Evolutionary conservation across 2,888 invertebrate genomes (phyloP).

Genomic region (Drosophila sordidula): DNA sequence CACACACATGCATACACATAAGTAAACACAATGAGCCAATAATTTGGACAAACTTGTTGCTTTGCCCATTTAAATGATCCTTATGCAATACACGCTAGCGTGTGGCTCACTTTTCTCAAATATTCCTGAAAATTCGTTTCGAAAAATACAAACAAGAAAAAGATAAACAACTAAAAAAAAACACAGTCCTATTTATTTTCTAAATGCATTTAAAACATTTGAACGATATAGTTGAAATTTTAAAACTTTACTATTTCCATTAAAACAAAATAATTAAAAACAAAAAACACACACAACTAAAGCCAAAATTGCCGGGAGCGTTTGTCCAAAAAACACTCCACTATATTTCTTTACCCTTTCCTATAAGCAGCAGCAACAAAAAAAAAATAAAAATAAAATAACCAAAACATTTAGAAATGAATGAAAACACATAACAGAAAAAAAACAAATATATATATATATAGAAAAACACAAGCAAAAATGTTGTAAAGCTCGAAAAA

Average conservation of each 20-base stretch:
- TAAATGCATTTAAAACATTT: conserved; percentile 78
- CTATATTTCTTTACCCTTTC: conserved; percentile 72
- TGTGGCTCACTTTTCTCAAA: conserved; percentile 69
- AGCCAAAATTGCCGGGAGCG: conserved; percentile 77
- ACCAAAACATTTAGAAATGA: conserved; percentile 63
- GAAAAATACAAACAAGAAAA: conserved; percentile 30
- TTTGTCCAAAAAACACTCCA: conserved; percentile 58
- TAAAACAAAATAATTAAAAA: conserved; percentile 25
- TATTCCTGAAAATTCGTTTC: conserved; percentile 75
- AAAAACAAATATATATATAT: conserved; percentile 30
- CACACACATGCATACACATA: conserved; percentile 11
- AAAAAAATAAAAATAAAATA: conserved; percentile 40
- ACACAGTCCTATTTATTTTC: conserved; percentile 79
- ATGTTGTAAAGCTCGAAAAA: conserved; percentile 68
- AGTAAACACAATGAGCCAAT: conserved; percentile 19
- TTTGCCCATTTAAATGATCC: conserved; percentile 36
- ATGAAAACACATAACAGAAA: conserved; percentile 28
- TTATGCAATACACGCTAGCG: conserved; percentile 32
- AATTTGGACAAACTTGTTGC: conserved; percentile 36
- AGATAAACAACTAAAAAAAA: conserved; percentile 27
- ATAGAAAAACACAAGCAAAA: conserved; percentile 38
- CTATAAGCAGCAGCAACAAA: conserved; percentile 67
- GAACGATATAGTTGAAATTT: conserved; percentile 68
- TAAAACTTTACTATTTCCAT: conserved; percentile 80
- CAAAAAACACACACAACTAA: conserved; percentile 40